Conservation (phyloP, 2,113 vertebrate genomes). For the Trematocara stigmaticum region DNA sequence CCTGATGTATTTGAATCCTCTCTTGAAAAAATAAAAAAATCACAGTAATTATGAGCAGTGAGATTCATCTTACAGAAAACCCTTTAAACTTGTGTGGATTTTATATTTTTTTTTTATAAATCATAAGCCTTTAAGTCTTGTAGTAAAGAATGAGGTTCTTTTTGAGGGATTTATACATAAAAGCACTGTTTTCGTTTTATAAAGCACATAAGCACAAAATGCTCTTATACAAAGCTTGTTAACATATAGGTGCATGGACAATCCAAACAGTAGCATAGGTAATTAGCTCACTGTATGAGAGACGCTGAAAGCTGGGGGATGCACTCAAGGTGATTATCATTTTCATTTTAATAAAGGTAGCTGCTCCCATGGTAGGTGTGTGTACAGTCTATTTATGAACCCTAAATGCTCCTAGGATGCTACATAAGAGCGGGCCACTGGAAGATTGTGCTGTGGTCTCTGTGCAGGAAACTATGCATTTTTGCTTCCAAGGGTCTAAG, state of each 20-base stretch:
- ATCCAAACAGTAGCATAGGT: slow-evolving; percentile 19
- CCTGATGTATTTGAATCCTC: background rate
- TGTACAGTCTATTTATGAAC: slow-evolving; percentile 39
- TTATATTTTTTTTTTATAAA: background rate
- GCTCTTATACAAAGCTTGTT: background rate
- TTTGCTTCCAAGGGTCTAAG: slow-evolving; percentile 16
- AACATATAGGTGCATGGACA: background rate
- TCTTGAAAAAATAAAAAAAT: background rate
- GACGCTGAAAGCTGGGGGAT: slow-evolving; percentile 23
- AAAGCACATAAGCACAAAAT: background rate
- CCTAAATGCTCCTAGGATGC: background rate
- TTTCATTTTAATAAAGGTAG: slow-evolving; percentile 62
- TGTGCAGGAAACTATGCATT: slow-evolving; percentile 23
- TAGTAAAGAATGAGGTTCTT: background rate
- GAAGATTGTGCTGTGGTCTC: slow-evolving; percentile 30
- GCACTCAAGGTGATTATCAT: slow-evolving; percentile 47
- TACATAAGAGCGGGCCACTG: slow-evolving; percentile 3
- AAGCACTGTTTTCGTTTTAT: background rate
- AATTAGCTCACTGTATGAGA: slow-evolving; percentile 51
- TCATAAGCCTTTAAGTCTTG: background rate
- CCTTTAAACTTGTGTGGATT: background rate
- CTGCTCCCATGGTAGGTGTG: slow-evolving; percentile 42
- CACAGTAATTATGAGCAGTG: background rate
- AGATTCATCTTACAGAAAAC: background rate
- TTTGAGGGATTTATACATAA: background rate